Evolutionary conservation across 2,888 invertebrate species (phyloP), one percentile per base, ranked within the genome.

Genomic region (Alentia gelatinosa): DNA sequence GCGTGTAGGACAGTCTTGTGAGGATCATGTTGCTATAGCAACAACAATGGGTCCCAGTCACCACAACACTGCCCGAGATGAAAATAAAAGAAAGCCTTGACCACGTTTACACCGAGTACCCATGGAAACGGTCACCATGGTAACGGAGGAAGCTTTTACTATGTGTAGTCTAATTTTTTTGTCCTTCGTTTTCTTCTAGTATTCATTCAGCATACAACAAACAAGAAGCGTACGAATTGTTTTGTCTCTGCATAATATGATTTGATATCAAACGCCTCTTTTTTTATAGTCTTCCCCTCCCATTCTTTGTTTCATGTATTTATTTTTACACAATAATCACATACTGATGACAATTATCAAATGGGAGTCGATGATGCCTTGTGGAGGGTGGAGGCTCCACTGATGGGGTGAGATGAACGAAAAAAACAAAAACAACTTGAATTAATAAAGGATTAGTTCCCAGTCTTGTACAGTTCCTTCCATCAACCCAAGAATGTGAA

Each of bases 361-460:
- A 79, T 37, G 39, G 19, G 79, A 39, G 39, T 5, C 19, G 23
- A 39, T 79, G 79, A 39, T n/a, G n/a, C n/a, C 19, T 79, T 15
- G 15, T 23, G 79, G 37, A 26, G 37, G 1, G 37, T 26, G 79
- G 79, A 26, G 26, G 5, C 79, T 79, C 79, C 79, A 23, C 37
- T 26, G 39, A 79, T 79, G 79, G 39, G 79, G 79, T 79, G 79
- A 79, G 37, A 79, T 79, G 79, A 79, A 79, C 35, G 30, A 74
- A 79, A 35, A 79, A 63, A 63, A 63, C 26, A 63, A 12, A 5
- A 23, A 15, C 15, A 79, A 79, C 26, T 15, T 74, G 74, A 33
- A 74, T 33, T 33, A 74, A 74, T n/a, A 79, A 79, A 79, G 4
- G 39, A 39, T 35, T 79, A 37, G 19, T 26, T 79, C 79, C 39